These are phyloP conservation scores for Sparus aurata DNA, from an alignment of 2,797 vertebrate genomes.

Conservation along the genomic window DNA sequence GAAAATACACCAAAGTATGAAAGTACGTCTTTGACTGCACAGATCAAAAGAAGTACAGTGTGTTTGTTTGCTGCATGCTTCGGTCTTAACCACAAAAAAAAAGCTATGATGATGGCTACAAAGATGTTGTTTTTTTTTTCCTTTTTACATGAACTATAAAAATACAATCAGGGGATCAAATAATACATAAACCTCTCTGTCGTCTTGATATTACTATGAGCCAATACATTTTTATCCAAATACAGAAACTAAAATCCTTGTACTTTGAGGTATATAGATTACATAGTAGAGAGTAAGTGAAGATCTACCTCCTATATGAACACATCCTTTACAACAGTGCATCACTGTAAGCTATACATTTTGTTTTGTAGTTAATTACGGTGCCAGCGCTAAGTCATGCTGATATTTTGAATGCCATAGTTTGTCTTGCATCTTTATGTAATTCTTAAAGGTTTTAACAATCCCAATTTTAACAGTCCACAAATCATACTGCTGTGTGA, in stretches of 20 bases:
- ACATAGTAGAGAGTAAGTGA: conserved; percentile 51
- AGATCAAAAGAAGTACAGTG: conserved; percentile 47
- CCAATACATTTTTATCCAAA: conserved; percentile 51
- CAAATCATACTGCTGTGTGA: conserved; percentile 32
- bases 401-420: conserved; percentile 41
- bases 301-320: conserved; percentile 56
- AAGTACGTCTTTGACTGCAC: conserved; percentile 34
- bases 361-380: conserved; percentile 27
- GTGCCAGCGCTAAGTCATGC: conserved; percentile 15
- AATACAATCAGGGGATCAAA: conserved; percentile 58
- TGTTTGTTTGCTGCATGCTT: conserved; percentile 35
- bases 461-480: conserved; percentile 12
- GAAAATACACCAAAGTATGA: conserved; percentile 39
- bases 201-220: conserved; percentile 34
- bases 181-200: conserved; percentile 34
- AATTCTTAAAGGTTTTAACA: conserved; percentile 1
- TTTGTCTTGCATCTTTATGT: conserved; percentile 24
- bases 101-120: conserved; percentile 10
- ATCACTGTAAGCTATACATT: conserved; percentile 36
- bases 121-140: conserved; percentile 19
- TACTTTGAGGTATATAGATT: conserved; percentile 77
- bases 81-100: conserved; percentile 43
- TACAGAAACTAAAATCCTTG: conserved; percentile 55
- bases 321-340: conserved; percentile 58
- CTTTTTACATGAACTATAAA: conserved; percentile 47